Evolutionary conservation across 2,888 invertebrate genomes (phyloP), one percentile per base, ranked within the genome.

Genomic region (Eupithecia subumbrata): DNA sequence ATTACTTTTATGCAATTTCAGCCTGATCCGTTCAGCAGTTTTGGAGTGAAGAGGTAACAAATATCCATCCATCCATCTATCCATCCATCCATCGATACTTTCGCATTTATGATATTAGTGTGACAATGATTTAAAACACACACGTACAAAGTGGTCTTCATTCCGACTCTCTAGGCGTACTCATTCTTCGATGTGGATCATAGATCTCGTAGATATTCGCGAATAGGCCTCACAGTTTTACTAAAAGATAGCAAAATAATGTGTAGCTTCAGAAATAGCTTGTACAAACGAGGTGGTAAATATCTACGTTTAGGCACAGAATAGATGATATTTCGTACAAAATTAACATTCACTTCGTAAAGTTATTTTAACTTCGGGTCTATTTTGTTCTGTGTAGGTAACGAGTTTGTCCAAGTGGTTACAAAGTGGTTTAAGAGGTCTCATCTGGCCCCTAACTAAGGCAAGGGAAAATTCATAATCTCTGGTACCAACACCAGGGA

Each of bases 271-370:
- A 25, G 25, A 34, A 73, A 69, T 40, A 70, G 52, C 34, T 64
- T 30, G 34, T 64, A 52, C 48, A 74, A 48, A 69, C 40, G 64
- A 69, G 48, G 69, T 73, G 73, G 69, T 64, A 69, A 69, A 69
- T 45, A 73, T 60, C n/a, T 64, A 43, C 69, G 69, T 73, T 69
- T 64, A 37, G 34, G 22, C 45, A 43, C 22, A 48, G 60, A 69
- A 45, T 64, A 73, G 22, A 63, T 34, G 56, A 60, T 63, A 71
- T 9, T 45, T 43, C 25, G 7, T 12, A 37, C 9, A 18, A 71
- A 16, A 45, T 7, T 43, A 45, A 18, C 9, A 11, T 45, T 71
- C 71, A 71, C 45, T 70, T 60, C 60, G 60, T 25, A 56, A 48
- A 18, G 22, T 5, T 48, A 48, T 18, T 25, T 25, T 60, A 14